Conservation (phyloP, 2,888 invertebrate genomes). For the Platerodrilus igneus region DNA sequence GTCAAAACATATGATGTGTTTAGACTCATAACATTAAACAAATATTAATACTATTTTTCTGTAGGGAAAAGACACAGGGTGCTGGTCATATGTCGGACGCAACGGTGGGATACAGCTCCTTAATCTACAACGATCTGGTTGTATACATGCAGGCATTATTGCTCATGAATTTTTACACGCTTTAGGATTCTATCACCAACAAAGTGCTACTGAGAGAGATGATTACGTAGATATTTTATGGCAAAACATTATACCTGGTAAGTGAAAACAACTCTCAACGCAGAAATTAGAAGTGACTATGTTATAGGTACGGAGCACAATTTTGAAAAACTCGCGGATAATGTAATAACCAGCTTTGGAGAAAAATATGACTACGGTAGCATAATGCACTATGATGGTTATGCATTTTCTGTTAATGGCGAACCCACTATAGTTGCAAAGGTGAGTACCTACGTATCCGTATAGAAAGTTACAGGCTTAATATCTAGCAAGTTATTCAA, state of each 20-base stretch:
- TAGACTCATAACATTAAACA: no score
- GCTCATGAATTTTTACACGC: constrained; percentile 77
- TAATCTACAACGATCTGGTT: constrained; percentile 30
- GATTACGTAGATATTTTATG: constrained; percentile 67
- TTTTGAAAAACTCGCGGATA: no score
- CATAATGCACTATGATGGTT: constrained; percentile 67
- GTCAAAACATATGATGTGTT: no score
- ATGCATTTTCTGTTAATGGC: constrained; percentile 65
- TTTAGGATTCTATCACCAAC: constrained; percentile 79
- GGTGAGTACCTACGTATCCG: no score
- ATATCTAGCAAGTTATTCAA: no score
- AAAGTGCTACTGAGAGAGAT: constrained; percentile 72
- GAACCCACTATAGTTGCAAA: constrained; percentile 61
- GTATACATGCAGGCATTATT: constrained; percentile 60
- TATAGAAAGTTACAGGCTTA: no score
- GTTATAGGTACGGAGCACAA: no score
- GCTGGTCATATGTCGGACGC: constrained; percentile 20
- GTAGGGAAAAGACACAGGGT: no score
- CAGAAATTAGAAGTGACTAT: no score
- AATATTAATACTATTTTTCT: no score
- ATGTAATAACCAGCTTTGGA: constrained; percentile 62
- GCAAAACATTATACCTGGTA: constrained; percentile 64
- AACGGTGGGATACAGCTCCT: constrained; percentile 13
- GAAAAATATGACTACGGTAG: constrained; percentile 66
- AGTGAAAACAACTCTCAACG: no score